Evolutionary conservation across 2,797 vertebrate genomes (phyloP), one percentile per base, ranked within the genome.

Genomic region (Muscicapa striata): DNA sequence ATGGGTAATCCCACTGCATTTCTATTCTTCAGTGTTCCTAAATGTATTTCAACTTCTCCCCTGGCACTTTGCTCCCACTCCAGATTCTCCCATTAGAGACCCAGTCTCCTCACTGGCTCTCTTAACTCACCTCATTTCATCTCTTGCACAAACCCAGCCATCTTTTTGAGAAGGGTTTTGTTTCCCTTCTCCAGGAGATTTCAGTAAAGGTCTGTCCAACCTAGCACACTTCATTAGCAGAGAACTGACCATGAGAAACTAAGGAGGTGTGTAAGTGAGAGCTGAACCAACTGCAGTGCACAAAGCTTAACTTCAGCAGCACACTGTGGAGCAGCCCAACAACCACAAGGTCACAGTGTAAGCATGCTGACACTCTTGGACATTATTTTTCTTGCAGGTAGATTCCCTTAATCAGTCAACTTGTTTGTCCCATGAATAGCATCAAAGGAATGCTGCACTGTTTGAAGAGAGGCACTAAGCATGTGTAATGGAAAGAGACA

Each of bases 391-490:
- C 90, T 62, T 75, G 49, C 82, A 94, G 91, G 89, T 95, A 68
- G 91, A 69, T 89, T 89, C 87, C 34, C 72, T 95, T 85, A 76
- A 83, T 80, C 27, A 80, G 68, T 90, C 87, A 87, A 87, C 49
- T 84, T 91, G 46, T 69, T 93, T 93, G 66, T 66, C 51, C 69
- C 66, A 78, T 73, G 73, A 89, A 91, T 49, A 95, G 62, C 75
- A 89, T 57, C 73, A 83, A 81, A 94, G 73, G 84, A 95, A 96
- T 48, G 72, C 54, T 77, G 43, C 21, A 24, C 52, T 92, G 67
- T 63, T 76, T 87, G 77, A 84, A 92, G 84, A 85, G 22, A 90
- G 64, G 59, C 52, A 61, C 27, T 36, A 48, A 68, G 72, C 14
- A 8, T 46, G 54, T 40, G 43, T 92, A 91, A 89, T 86, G 92